Percentiles rank a stretch among this genome's conserved stretches.
Evolutionary conservation across 2,797 vertebrate genomes (phyloP).

Genomic region (Mus spretus): DNA sequence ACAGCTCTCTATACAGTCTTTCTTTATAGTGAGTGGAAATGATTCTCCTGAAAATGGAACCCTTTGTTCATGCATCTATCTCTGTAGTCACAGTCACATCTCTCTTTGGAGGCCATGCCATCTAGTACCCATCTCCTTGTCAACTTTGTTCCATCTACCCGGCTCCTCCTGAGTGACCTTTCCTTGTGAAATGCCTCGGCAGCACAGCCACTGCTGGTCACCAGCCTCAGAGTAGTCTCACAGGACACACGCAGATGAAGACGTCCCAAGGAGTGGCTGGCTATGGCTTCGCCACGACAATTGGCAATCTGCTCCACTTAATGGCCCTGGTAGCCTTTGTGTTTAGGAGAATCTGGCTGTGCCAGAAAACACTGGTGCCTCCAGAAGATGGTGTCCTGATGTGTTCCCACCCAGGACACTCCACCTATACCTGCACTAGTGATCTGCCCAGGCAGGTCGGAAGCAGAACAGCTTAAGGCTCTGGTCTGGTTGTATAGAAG

Average conservation of each 20-base stretch:
- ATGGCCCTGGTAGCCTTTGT: neutral
- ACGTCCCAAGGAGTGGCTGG: neutral
- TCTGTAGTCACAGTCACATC: neutral
- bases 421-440: neutral
- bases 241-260: neutral
- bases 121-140: neutral
- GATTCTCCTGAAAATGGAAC: neutral
- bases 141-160: neutral
- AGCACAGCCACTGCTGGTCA: neutral
- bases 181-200: neutral
- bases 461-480: too few relatives aligned
- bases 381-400: neutral
- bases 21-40: neutral
- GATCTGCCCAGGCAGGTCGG: neutral
- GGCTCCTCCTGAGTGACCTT: neutral
- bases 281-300: neutral
- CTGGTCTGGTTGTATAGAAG: neutral
- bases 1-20: neutral
- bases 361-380: too few relatives aligned
- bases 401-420: neutral
- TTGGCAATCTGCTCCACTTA: neutral
- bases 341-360: neutral
- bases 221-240: neutral
- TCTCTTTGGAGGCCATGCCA: neutral
- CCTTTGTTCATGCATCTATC: neutral